A percentile compares a stretch with the other conserved stretches of the same genome.
phyloP scores from a whole-genome alignment of 2,888 invertebrate species.

The Oscheius sp. region DNA sequence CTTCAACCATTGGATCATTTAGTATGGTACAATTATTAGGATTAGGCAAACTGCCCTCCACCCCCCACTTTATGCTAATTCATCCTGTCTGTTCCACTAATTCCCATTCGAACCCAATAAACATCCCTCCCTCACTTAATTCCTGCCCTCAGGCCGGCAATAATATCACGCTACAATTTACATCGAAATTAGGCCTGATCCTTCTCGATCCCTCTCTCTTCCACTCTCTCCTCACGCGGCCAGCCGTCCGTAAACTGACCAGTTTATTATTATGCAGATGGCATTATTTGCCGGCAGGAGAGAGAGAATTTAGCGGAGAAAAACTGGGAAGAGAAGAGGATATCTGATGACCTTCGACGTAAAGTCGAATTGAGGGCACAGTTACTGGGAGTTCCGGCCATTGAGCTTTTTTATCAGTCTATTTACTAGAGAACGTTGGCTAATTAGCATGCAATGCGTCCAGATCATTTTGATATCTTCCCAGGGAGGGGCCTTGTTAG shows the following conservation, averaged over 20 bases:
- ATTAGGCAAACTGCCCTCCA: too few species aligned
- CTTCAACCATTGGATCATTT: too few species aligned
- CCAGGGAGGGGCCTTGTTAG: too few species aligned
- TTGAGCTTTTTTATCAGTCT: not conserved
- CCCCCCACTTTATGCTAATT: not conserved
- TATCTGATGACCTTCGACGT: not conserved
- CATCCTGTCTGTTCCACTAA: not conserved
- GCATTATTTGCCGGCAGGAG: not conserved
- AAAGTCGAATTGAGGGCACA: not conserved
- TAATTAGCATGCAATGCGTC: too few species aligned
- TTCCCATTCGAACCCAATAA: not conserved
- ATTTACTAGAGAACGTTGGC: too few species aligned
- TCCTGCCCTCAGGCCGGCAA: not conserved
- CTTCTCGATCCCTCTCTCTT: not conserved
- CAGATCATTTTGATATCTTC: too few species aligned
- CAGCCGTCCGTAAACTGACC: not conserved
- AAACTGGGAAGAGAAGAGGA: not conserved
- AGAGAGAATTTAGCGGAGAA: too few species aligned
- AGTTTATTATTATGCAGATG: slow-evolving; percentile 15
- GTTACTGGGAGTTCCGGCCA: not conserved
- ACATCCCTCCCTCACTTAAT: not conserved
- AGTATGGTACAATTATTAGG: too few species aligned
- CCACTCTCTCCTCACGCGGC: too few species aligned
- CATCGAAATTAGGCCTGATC: slow-evolving; percentile 7
- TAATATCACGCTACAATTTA: slow-evolving; percentile 5